Evolutionary conservation across 2,797 vertebrate species (phyloP).

Genomic region (Acrossocheilus fasciatus): DNA sequence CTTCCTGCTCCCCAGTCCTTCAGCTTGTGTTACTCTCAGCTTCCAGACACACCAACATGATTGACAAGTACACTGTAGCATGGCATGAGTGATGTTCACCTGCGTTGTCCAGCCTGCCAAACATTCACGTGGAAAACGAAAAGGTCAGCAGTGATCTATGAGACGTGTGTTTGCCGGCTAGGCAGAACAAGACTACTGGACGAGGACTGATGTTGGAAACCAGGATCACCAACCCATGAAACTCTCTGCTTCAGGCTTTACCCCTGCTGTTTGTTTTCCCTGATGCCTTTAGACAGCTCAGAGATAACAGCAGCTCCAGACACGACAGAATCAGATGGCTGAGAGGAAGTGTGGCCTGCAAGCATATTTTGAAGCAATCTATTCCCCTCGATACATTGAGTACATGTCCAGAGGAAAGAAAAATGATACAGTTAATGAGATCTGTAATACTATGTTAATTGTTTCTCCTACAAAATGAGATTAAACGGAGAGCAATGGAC

Average conservation of each 20-base stretch:
- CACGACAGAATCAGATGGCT: slow-evolving; percentile 26
- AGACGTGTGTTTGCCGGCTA: slow-evolving; percentile 9
- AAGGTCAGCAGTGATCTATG: slow-evolving; percentile 56
- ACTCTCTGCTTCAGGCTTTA: slow-evolving; percentile 33
- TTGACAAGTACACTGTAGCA: slow-evolving; percentile 51
- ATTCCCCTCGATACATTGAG: background rate
- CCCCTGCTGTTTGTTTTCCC: slow-evolving; percentile 46
- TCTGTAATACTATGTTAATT: background rate
- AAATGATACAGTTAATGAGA: background rate
- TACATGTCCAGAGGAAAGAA: background rate
- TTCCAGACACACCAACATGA: slow-evolving; percentile 50
- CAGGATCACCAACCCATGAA: slow-evolving; percentile 27
- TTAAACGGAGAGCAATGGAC: background rate
- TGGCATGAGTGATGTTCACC: slow-evolving; percentile 34
- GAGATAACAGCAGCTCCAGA: slow-evolving; percentile 27
- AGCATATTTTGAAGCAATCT: slow-evolving; percentile 20
- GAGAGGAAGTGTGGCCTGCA: slow-evolving; percentile 23
- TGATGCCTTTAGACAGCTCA: slow-evolving; percentile 51
- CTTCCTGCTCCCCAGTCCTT: slow-evolving; percentile 13
- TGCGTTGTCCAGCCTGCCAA: slow-evolving; percentile 17
- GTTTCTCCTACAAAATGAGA: background rate
- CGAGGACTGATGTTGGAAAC: slow-evolving; percentile 23
- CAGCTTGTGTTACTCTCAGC: slow-evolving; percentile 18
- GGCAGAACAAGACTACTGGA: slow-evolving; percentile 35
- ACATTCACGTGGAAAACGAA: slow-evolving; percentile 41